Evolutionary conservation across 1,140 invertebrate genomes (phyloP), one percentile per base, ranked within the genome.

Genomic region (Brachionus paranguensis): DNA sequence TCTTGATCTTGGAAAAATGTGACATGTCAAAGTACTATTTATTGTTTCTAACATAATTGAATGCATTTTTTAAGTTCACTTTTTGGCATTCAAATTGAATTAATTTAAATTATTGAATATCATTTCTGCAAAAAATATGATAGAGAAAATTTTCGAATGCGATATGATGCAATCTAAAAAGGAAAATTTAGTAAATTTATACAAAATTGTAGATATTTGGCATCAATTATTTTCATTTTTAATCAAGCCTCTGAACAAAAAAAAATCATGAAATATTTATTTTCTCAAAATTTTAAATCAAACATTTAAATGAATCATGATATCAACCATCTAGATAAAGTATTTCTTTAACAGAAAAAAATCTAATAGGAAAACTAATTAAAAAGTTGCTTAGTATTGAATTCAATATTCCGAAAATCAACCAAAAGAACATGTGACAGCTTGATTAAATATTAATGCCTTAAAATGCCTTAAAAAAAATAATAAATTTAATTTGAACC

Each of bases 1-100:
- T 45, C 27, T 60, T 17, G 53, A 47, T 27, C 78, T 60, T 45
- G 78, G 78, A 81, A 37, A 81, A 45, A 81, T 68, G 11, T 64
- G 33, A 68, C 78, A 81, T 12, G 78, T 68, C 11, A 64, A 47
- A 45, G 78, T 12, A 29, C 45, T 45, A 10, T 81, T 81, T 37
- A 81, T 45, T 43, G n/a, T 64, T 37, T 68, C 64, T 12, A 81
- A 45, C 24, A 37, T 14, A 47, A 81, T 64, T 24, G 78, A 55
- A 37, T 64, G 20, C 72, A 76, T 76, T 41, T 53, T 76, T 33
- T 33, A 33, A 74, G 5, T 74, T 74, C 43, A 45, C 11, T n/a
- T 64, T 27, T 64, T 24, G 60, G 2, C 17, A 65, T 65, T 7
- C 12, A 65, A 65, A 65, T 65, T 4, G 3, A 6, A 53, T 37